A percentile compares a stretch with the other conserved stretches of the same genome.
These are phyloP conservation scores for Echinarachnius parma DNA, from an alignment of 53 echinoderm and acorn worm species.

Conservation along the genomic window DNA sequence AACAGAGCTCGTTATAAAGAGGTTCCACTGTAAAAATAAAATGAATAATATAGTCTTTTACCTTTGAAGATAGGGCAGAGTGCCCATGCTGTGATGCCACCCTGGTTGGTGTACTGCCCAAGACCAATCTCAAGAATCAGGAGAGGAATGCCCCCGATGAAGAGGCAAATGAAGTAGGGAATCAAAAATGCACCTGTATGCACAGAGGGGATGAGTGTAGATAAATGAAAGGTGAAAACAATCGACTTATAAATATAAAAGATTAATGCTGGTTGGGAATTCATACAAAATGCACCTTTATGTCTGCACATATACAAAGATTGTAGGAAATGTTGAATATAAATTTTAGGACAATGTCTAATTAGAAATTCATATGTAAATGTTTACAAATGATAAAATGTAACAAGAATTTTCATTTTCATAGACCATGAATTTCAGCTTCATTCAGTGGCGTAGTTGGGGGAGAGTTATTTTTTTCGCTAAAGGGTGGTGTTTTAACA, in stretches of 20 bases:
- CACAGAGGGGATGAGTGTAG: not conserved
- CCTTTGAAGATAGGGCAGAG: constrained; percentile 86
- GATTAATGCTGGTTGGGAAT: too few species aligned
- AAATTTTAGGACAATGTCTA: not conserved
- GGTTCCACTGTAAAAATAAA: too few species aligned
- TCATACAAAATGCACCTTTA: too few species aligned
- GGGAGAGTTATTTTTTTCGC: too few species aligned
- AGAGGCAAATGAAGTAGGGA: constrained; percentile 87
- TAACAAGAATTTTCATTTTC: too few species aligned
- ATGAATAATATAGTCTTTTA: too few species aligned
- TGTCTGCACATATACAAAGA: not conserved
- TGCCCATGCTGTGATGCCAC: constrained; percentile 86
- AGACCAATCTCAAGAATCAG: constrained; percentile 84
- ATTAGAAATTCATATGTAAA: too few species aligned
- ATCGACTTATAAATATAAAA: not conserved
- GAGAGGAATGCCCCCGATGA: constrained; percentile 80
- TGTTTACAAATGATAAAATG: too few species aligned
- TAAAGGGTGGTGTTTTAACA: too few species aligned
- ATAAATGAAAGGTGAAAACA: not conserved
- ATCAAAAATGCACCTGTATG: constrained; percentile 97
- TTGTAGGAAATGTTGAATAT: not conserved
- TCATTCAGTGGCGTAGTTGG: too few species aligned
- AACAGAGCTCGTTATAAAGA: too few species aligned
- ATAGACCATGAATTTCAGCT: too few species aligned
- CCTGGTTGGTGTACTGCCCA: constrained; percentile 89